phyloP scores from a whole-genome alignment of 2,113 vertebrate species.

The Electrona antarctica region DNA sequence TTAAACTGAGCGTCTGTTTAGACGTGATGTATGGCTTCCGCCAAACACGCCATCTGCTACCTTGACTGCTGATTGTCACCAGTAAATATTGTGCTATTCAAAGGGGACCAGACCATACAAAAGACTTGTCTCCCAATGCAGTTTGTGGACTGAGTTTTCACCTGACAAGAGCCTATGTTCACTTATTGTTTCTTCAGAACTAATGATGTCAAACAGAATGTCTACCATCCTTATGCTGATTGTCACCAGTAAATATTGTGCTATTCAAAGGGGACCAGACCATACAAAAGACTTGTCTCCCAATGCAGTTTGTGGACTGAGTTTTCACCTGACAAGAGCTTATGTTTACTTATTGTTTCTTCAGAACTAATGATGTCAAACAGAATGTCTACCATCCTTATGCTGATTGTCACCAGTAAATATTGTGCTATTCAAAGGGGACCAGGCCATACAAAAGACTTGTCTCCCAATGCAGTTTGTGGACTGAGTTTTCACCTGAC shows the following conservation, averaged over 20 bases:
- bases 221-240: neutral
- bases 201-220: neutral
- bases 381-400: neutral
- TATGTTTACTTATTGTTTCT: neutral
- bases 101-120: neutral
- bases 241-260: constrained; percentile 32
- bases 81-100: constrained; percentile 30
- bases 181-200: neutral
- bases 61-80: constrained; percentile 10
- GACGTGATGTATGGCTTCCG: constrained; percentile 18
- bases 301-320: neutral
- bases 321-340: neutral
- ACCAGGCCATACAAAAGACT: constrained; percentile 1
- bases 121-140: constrained; percentile 3
- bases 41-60: constrained; percentile 24
- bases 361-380: neutral
- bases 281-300: constrained; percentile 7
- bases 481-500: neutral
- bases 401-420: constrained; percentile 19
- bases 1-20: constrained; percentile 20
- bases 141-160: neutral
- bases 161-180: neutral
- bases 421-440: constrained; percentile 21
- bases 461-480: neutral
- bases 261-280: neutral